Evolutionary conservation across 2,888 invertebrate species (phyloP), one percentile per base, ranked within the genome.

Genomic region (Sthenelais limicola): DNA sequence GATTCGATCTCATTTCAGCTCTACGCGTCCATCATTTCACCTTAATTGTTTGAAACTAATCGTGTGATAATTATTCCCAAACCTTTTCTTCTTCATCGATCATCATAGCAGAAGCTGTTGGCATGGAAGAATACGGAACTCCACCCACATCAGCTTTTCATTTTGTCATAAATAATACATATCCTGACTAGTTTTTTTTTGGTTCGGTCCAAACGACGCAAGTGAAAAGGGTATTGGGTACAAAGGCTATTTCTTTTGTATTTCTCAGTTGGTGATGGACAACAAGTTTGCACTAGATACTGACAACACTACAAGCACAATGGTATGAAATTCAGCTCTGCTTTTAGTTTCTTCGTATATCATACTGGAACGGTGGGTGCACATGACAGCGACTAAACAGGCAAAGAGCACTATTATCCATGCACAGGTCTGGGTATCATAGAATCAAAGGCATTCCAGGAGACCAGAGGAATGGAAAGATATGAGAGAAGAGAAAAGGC

Each of bases 301-400:
- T 62, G 62, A 62, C 62, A 62, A 62, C 38, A 62, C 62, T 62
- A 62, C 62, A 62, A 62, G 62, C 62, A 62, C 62, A 62, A 62
- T 26, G 62, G 38, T 62, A 38, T 24, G 62, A 43, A 35, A n/a
- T 26, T 35, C 62, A 38, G 38, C 62, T 28, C 35, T 62, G 43
- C 38, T 38, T 43, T 43, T 38, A 62, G 62, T 62, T n/a, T n/a
- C n/a, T n/a, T n/a, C n/a, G n/a, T n/a, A n/a, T n/a, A n/a, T n/a
- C n/a, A n/a, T n/a, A n/a, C n/a, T n/a, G n/a, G n/a, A 62, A 62
- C 62, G 62, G 62, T 62, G 62, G 62, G 62, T 62, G 62, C 62
- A 62, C 62, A 62, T 62, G 62, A 62, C 62, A 62, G 62, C 62
- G 62, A 62, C 62, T 62, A 62, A 43, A n/a, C n/a, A 24, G 38